Percentiles rank a stretch among this genome's conserved stretches.
phyloP scores from a whole-genome alignment of 2,113 vertebrate species.

The Rhombomys opimus region DNA sequence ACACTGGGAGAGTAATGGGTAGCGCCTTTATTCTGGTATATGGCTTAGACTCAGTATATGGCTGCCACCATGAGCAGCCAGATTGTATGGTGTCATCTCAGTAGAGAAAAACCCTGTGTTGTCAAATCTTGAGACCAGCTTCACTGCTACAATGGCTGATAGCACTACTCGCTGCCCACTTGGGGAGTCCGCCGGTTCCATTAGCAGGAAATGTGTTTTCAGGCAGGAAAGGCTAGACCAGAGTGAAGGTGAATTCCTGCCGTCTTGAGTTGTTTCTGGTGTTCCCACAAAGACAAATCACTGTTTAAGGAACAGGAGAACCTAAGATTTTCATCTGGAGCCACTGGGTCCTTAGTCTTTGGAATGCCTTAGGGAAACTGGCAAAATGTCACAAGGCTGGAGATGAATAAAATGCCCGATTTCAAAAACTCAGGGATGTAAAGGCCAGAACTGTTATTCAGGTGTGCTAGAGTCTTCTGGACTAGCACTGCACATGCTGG shows the following conservation, averaged over 20 bases:
- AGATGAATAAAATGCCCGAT: background rate
- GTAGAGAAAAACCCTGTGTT: background rate
- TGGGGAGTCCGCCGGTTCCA: background rate
- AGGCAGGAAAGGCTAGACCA: background rate
- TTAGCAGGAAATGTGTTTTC: background rate
- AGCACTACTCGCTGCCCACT: background rate
- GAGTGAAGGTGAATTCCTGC: background rate
- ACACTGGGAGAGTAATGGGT: background rate
- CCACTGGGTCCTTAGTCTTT: background rate
- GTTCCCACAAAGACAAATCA: background rate
- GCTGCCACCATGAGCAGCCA: background rate
- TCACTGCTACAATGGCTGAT: background rate
- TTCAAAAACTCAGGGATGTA: background rate
- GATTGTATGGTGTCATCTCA: background rate
- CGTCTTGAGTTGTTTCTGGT: background rate
- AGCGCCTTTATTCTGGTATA: too few species aligned
- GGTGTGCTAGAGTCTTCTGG: background rate
- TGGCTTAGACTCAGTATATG: background rate
- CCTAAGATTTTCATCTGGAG: background rate
- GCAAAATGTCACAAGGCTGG: background rate
- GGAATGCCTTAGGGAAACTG: background rate
- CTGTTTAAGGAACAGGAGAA: background rate
- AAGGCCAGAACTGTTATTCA: background rate
- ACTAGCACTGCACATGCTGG: too few species aligned
- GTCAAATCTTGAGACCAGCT: background rate